Evolutionary conservation across 2,113 vertebrate species (phyloP).

Genomic region (Monopterus albus): DNA sequence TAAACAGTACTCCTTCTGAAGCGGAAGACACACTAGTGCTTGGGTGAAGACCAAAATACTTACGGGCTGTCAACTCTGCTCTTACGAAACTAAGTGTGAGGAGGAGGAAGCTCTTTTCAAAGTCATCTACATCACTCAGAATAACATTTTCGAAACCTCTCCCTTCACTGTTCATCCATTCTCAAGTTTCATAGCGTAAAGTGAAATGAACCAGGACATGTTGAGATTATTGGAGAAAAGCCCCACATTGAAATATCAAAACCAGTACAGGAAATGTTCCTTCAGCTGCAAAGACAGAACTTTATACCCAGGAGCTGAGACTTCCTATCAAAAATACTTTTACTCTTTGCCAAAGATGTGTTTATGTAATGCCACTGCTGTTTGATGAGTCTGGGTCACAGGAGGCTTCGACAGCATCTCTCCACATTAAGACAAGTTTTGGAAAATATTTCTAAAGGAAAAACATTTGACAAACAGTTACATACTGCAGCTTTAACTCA

Average conservation of each 20-base stretch:
- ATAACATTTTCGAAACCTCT: conserved; percentile 56
- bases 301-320: too few relatives aligned
- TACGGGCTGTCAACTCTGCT: background rate
- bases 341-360: too few relatives aligned
- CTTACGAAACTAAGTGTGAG: conserved; percentile 5
- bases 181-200: conserved; percentile 65
- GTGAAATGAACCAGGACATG: conserved; percentile 71
- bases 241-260: conserved; percentile 41
- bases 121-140: conserved; percentile 39
- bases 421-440: too few relatives aligned
- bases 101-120: conserved; percentile 27
- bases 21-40: conserved; percentile 27
- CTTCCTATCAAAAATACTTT: too few relatives aligned
- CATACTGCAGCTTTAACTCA: too few relatives aligned
- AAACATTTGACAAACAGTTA: too few relatives aligned
- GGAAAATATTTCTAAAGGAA: too few relatives aligned
- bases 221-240: conserved; percentile 27
- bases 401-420: too few relatives aligned
- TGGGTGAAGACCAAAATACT: conserved; percentile 20
- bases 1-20: conserved; percentile 20
- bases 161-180: conserved; percentile 42
- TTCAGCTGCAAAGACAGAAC: background rate
- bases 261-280: conserved; percentile 25
- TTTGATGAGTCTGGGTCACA: too few relatives aligned
- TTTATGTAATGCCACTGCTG: too few relatives aligned